Evolutionary conservation across 2,888 invertebrate genomes (phyloP).

Genomic region (Meteorus colon): DNA sequence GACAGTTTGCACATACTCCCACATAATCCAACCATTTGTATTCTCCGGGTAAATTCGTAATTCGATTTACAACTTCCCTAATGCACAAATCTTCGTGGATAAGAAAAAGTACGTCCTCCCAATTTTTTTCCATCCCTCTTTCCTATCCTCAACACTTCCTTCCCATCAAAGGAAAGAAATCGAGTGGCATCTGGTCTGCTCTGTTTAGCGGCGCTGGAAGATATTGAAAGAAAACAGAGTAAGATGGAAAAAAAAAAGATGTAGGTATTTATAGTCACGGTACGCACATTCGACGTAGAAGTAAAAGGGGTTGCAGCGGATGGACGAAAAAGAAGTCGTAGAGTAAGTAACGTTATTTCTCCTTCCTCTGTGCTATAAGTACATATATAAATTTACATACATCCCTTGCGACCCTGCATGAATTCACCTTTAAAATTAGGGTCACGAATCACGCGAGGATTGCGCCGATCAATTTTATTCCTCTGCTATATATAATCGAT

Average conservation of each 20-base stretch:
- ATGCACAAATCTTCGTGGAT: conserved; percentile 28
- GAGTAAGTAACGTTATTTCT: neutral
- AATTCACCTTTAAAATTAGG: conserved; percentile 6
- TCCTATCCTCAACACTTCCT: conserved; percentile 6
- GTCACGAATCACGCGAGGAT: conserved; percentile 27
- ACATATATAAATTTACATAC: neutral
- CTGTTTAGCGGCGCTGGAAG: neutral
- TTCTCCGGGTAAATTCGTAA: conserved; percentile 39
- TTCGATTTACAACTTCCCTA: conserved; percentile 46
- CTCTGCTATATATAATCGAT: neutral
- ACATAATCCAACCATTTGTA: conserved; percentile 4
- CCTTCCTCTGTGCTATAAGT: neutral
- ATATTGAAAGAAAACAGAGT: conserved; percentile 10
- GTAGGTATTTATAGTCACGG: neutral
- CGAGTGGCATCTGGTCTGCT: conserved; percentile 22
- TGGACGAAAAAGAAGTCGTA: neutral
- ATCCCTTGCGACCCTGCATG: neutral
- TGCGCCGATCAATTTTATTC: conserved; percentile 21
- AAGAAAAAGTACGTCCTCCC: neutral
- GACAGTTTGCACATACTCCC: conserved; percentile 8
- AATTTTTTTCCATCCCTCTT: conserved; percentile 9
- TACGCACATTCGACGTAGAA: neutral
- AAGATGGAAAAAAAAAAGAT: conserved; percentile 1
- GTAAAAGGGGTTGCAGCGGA: conserved; percentile 14
- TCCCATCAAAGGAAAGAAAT: conserved; percentile 15